Conservation (phyloP, 2,797 vertebrate genomes). For the Lepilemur septentrionalis region DNA sequence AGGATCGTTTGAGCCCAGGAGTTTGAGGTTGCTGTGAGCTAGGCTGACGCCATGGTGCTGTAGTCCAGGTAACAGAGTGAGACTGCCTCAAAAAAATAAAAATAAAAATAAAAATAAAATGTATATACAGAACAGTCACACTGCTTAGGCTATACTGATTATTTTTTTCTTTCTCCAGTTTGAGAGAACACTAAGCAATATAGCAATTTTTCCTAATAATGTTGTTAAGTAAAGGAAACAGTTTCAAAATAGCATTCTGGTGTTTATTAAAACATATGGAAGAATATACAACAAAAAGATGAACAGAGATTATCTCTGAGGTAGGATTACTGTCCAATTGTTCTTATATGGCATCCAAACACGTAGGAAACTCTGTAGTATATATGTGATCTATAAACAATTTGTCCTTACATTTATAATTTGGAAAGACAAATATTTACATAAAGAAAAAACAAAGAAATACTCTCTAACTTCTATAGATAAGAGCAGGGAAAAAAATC, state of each 20-base stretch:
- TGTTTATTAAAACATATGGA: conserved; percentile 2
- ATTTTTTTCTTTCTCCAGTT: conserved; percentile 21
- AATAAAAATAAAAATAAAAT: not conserved
- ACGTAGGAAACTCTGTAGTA: not conserved
- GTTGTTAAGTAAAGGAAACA: conserved; percentile 16
- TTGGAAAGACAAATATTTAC: not conserved
- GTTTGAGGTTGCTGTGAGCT: too few species aligned
- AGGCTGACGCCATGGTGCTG: too few species aligned
- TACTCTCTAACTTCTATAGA: not conserved
- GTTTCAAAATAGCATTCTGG: not conserved
- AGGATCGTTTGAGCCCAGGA: too few species aligned
- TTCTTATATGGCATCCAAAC: not conserved
- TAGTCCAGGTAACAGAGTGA: too few species aligned
- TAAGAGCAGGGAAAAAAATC: not conserved
- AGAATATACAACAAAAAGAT: not conserved
- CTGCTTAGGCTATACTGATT: not conserved
- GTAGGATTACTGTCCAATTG: not conserved
- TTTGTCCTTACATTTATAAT: not conserved
- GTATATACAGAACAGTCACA: not conserved
- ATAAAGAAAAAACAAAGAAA: not conserved
- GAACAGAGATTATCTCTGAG: not conserved
- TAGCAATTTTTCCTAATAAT: not conserved
- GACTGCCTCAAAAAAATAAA: too few species aligned
- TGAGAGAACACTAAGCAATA: conserved; percentile 14
- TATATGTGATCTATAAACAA: not conserved